Conservation (phyloP, 2,797 vertebrate species). For the Rhinoraja longicauda region DNA sequence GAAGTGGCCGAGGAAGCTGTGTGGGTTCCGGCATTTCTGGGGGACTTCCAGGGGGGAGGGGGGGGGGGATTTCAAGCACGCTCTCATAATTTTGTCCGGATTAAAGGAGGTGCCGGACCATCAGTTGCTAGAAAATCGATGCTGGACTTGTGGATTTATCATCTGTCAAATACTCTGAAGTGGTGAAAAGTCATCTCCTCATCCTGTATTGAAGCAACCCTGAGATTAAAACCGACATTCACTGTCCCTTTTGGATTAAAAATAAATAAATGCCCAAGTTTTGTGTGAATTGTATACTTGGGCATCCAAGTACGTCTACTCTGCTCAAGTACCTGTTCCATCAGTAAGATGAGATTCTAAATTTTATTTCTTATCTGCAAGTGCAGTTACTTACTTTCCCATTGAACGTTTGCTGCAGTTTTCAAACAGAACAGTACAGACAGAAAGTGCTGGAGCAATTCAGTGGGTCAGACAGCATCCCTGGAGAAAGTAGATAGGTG, state of each 20-base stretch:
- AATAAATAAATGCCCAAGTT: not conserved
- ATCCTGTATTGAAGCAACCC: not conserved
- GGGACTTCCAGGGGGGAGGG: no score
- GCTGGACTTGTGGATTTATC: no score
- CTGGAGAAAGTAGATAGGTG: no score
- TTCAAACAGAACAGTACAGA: not conserved
- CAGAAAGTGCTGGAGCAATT: no score
- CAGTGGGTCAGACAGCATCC: no score
- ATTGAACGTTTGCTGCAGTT: not conserved
- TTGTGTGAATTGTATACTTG: not conserved
- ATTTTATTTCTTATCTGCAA: not conserved
- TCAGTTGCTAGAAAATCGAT: no score
- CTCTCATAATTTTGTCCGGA: no score
- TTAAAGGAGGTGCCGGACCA: no score
- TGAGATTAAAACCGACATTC: not conserved
- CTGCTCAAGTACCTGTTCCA: not conserved
- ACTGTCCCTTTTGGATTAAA: not conserved
- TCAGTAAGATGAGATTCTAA: not conserved
- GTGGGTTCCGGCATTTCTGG: no score
- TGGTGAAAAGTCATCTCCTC: not conserved
- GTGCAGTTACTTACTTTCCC: not conserved
- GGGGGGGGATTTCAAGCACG: no score
- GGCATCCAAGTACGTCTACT: not conserved
- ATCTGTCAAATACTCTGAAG: not conserved
- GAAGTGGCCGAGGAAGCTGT: no score